phyloP scores from a whole-genome alignment of 30 jellyfish, hydroid and myxozoan species.

The Hydra vulgaris region DNA sequence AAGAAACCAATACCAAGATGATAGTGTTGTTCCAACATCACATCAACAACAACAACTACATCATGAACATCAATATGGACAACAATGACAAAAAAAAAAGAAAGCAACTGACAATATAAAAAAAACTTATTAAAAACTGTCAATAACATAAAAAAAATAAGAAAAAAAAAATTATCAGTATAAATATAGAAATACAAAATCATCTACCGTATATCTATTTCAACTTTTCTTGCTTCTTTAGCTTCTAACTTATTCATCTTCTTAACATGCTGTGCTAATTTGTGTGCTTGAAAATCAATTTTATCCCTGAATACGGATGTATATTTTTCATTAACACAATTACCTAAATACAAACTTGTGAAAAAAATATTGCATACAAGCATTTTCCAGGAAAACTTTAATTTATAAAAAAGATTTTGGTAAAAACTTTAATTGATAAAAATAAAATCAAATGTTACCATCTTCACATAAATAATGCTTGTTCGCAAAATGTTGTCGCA shows the following conservation, averaged over 20 bases:
- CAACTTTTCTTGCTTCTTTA: conserved; percentile 68
- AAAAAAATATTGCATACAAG: background rate
- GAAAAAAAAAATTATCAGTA: too few relatives aligned
- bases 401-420: conserved; percentile 4
- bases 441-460: conserved; percentile 13
- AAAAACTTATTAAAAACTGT: too few relatives aligned
- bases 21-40: too few relatives aligned
- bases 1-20: too few relatives aligned
- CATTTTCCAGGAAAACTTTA: too few relatives aligned
- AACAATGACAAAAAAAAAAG: too few relatives aligned
- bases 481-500: conserved; percentile 62
- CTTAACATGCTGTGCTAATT: conserved; percentile 58
- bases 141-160: too few relatives aligned
- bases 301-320: conserved; percentile 82
- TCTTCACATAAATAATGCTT: conserved; percentile 84
- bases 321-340: conserved; percentile 60
- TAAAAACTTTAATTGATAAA: background rate
- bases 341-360: conserved; percentile 16
- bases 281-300: conserved; percentile 85
- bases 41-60: too few relatives aligned
- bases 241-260: conserved; percentile 67
- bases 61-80: too few relatives aligned
- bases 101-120: too few relatives aligned
- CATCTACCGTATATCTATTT: conserved; percentile 58
- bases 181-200: too few relatives aligned